Conservation (phyloP, 2,888 invertebrate species). For the Papilio gigon region DNA sequence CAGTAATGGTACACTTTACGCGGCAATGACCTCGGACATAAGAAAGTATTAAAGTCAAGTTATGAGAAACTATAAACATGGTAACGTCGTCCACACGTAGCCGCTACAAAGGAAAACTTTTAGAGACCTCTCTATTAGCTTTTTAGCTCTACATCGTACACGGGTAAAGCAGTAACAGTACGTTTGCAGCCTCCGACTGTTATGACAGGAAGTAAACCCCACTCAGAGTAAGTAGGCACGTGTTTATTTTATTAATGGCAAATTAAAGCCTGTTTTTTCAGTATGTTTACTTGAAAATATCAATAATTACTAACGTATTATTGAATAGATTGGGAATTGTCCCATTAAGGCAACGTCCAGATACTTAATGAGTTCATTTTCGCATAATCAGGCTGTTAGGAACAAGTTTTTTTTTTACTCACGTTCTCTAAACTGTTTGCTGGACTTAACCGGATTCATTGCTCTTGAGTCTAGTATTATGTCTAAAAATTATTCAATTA, state of each 20-base stretch:
- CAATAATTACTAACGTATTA: no score
- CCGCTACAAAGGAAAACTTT: constrained; percentile 34
- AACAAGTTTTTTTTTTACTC: no score
- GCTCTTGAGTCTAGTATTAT: no score
- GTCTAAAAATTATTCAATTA: no score
- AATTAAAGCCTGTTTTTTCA: not conserved
- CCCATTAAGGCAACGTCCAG: no score
- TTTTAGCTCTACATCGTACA: constrained; percentile 15
- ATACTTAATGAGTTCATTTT: no score
- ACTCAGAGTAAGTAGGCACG: constrained; percentile 13
- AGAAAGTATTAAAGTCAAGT: constrained; percentile 26
- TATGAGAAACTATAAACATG: constrained; percentile 23
- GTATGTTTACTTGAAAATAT: no score
- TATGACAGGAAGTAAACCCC: constrained; percentile 19
- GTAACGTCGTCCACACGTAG: constrained; percentile 31
- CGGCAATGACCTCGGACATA: constrained; percentile 14
- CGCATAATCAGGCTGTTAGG: no score
- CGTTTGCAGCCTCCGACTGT: constrained; percentile 10
- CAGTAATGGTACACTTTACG: not conserved
- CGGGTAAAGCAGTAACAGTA: not conserved
- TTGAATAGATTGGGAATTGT: no score
- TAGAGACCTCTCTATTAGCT: constrained; percentile 22
- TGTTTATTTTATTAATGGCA: constrained; percentile 2
- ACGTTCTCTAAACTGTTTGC: no score
- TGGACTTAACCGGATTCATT: no score